These are phyloP conservation scores for Planococcus citri DNA, from an alignment of 1,140 invertebrate genomes.

Conservation along the genomic window DNA sequence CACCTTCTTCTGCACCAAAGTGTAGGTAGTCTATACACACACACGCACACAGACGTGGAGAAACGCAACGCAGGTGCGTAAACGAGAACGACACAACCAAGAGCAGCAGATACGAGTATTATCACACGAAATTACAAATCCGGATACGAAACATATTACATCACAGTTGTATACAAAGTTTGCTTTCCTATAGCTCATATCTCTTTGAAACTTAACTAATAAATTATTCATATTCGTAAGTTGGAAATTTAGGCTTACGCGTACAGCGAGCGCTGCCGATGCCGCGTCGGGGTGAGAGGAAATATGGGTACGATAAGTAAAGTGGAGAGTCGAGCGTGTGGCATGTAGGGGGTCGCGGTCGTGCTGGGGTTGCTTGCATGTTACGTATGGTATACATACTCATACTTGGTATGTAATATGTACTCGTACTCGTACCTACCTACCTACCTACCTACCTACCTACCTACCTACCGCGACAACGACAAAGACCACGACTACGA, in stretches of 20 bases:
- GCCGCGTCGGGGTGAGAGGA: no score
- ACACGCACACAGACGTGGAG: background rate
- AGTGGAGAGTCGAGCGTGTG: no score
- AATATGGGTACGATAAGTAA: no score
- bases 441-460: no score
- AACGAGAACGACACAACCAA: background rate
- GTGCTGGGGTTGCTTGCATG: background rate
- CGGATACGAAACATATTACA: slow-evolving; percentile 6
- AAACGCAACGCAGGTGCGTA: background rate
- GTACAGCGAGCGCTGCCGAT: no score
- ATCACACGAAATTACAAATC: background rate
- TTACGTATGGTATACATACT: no score
- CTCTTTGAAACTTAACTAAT: slow-evolving; percentile 18
- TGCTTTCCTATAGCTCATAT: slow-evolving; percentile 9
- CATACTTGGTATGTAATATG: no score
- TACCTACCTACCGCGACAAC: no score
- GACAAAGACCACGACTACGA: background rate
- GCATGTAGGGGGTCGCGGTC: background rate
- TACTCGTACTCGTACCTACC: no score
- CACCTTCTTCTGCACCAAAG: no score
- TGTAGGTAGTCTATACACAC: no score
- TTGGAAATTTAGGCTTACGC: slow-evolving; percentile 7
- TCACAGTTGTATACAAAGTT: slow-evolving; percentile 1
- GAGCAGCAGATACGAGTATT: background rate
- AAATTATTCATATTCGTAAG: slow-evolving; percentile 16